These are phyloP conservation scores for Aspidiotus destructor DNA, from an alignment of 2,888 invertebrate species.

Conservation along the genomic window DNA sequence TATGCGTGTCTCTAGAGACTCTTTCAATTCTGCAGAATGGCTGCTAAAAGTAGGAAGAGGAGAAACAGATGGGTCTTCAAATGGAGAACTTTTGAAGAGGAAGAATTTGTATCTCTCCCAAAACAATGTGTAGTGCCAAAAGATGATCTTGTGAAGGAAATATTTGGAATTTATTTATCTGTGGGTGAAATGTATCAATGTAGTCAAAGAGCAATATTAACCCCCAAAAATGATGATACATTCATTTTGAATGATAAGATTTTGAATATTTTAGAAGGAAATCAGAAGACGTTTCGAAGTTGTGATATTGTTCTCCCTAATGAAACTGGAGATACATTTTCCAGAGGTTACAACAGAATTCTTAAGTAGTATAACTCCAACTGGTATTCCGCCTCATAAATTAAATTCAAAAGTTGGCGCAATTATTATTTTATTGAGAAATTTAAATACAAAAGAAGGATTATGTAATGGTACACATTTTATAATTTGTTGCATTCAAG, in stretches of 20 bases:
- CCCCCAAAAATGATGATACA: neutral
- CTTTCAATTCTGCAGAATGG: neutral
- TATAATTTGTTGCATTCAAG: too few relatives aligned
- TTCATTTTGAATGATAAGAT: neutral
- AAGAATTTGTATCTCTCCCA: too few relatives aligned
- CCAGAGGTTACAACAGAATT: neutral
- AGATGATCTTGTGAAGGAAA: too few relatives aligned
- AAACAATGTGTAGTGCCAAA: too few relatives aligned
- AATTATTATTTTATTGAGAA: slow-evolving; percentile 5
- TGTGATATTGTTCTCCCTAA: neutral
- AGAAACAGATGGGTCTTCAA: too few relatives aligned
- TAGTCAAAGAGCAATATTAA: too few relatives aligned
- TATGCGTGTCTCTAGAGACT: neutral
- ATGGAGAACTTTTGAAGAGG: too few relatives aligned
- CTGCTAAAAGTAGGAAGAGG: neutral
- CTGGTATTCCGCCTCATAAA: neutral
- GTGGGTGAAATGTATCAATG: neutral
- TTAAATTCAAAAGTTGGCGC: neutral
- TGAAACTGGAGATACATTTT: neutral
- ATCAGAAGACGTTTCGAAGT: neutral
- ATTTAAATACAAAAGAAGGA: slow-evolving; percentile 1
- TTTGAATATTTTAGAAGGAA: neutral
- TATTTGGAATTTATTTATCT: slow-evolving; percentile 1
- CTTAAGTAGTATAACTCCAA: slow-evolving; percentile 5
- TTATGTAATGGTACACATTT: slow-evolving; percentile 4